Conservation (phyloP, 2,113 vertebrate species). For the Nicator chloris region DNA sequence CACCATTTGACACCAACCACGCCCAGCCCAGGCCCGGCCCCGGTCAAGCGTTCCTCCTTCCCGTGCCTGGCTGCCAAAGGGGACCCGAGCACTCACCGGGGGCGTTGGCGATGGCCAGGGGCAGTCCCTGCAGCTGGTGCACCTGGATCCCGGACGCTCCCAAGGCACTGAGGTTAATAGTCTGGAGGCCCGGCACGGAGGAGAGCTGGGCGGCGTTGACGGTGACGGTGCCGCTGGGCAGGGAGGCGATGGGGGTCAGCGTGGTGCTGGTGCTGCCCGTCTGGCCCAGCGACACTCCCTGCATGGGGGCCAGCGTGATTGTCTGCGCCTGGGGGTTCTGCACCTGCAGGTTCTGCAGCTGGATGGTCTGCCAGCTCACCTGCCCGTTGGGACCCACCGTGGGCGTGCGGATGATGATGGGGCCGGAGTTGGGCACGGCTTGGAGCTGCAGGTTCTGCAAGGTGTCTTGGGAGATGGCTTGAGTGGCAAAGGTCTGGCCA, state of each 20-base stretch:
- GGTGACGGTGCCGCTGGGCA: conserved; percentile 79
- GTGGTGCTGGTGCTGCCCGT: conserved; percentile 75
- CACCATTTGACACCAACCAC: rapidly evolving
- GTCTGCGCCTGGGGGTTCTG: conserved; percentile 85
- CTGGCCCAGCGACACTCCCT: conserved; percentile 85
- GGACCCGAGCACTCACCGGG: conserved; percentile 74
- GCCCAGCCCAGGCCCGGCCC: background rate
- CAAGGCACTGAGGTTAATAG: conserved; percentile 94
- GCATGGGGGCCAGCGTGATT: conserved; percentile 91
- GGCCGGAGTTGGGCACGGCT: conserved; percentile 85
- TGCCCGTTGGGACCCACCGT: conserved; percentile 93
- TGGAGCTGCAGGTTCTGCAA: conserved; percentile 95
- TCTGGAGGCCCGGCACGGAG: conserved; percentile 87
- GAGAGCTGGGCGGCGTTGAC: conserved; percentile 90
- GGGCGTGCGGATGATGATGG: conserved; percentile 88
- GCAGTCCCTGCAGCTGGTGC: conserved; percentile 90
- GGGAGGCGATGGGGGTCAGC: conserved; percentile 77
- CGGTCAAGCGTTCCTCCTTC: background rate
- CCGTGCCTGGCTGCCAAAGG: rapidly evolving
- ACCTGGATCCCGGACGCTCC: conserved; percentile 90
- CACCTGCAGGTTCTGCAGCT: conserved; percentile 90
- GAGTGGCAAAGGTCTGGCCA: conserved; percentile 86
- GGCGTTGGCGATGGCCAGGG: conserved; percentile 84
- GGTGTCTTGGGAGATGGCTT: conserved; percentile 89
- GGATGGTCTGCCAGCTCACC: conserved; percentile 96